These are phyloP conservation scores for Podarcis raffonei DNA, from an alignment of 2,113 vertebrate species.

Conservation along the genomic window DNA sequence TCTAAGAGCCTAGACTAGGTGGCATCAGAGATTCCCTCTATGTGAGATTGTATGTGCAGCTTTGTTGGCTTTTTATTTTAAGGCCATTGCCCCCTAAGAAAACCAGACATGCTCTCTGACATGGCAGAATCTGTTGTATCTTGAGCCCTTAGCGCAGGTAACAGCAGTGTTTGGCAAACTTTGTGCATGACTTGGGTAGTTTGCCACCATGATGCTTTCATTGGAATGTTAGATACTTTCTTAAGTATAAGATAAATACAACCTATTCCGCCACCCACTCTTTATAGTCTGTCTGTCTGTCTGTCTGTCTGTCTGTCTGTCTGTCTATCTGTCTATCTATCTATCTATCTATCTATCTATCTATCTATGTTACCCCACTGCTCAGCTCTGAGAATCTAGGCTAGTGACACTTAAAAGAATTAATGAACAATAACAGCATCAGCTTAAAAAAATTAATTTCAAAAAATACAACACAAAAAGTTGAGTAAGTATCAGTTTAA, in stretches of 20 bases:
- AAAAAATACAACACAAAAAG: not conserved
- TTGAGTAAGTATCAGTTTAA: not conserved
- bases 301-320: not conserved
- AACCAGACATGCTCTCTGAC: not conserved
- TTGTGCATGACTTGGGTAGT: not conserved
- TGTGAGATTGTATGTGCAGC: not conserved
- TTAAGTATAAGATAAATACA: not conserved
- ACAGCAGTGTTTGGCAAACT: not conserved
- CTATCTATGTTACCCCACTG: not conserved
- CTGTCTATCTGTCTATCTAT: not conserved
- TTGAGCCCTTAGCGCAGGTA: not conserved
- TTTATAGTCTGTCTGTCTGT: not conserved
- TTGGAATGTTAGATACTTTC: not conserved
- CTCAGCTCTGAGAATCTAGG: not conserved
- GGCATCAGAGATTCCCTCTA: not conserved
- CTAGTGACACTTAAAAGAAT: not conserved
- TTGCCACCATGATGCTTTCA: not conserved
- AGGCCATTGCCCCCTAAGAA: not conserved
- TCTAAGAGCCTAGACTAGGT: not conserved
- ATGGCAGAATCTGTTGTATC: not conserved
- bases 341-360: not conserved
- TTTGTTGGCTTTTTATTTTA: not conserved
- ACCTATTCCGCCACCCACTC: no score
- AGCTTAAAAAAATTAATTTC: not conserved
- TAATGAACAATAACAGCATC: not conserved